A percentile compares a stretch with the other conserved stretches of the same genome.
phyloP scores from a whole-genome alignment of 2,888 invertebrate genomes.

The Prenolepis imparis region DNA sequence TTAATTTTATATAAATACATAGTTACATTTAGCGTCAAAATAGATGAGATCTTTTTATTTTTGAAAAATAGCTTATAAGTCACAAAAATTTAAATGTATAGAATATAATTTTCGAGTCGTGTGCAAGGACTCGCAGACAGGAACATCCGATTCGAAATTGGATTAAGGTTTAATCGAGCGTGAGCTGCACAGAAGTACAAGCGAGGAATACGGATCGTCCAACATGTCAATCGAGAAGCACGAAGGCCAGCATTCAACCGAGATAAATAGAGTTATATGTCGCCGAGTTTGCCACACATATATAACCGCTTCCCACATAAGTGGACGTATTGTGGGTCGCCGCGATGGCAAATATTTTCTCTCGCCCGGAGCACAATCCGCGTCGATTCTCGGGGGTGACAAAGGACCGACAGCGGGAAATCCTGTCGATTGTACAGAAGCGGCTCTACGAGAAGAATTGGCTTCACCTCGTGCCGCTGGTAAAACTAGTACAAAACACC shows the following conservation, averaged over 20 bases:
- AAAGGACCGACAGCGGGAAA: constrained; percentile 77
- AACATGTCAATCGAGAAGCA: constrained; percentile 54
- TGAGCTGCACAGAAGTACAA: constrained; percentile 44
- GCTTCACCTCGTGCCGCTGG: constrained; percentile 47
- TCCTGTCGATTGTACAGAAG: constrained; percentile 71
- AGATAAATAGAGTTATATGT: constrained; percentile 66
- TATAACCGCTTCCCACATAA: constrained; percentile 67
- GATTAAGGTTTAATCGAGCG: constrained; percentile 61
- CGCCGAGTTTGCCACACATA: constrained; percentile 38
- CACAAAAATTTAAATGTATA: background rate
- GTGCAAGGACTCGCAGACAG: background rate
- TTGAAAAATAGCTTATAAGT: background rate
- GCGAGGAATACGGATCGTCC: constrained; percentile 45
- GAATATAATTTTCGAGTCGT: background rate
- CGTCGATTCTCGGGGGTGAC: constrained; percentile 72
- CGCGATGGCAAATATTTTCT: constrained; percentile 74
- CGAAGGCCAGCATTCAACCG: constrained; percentile 55
- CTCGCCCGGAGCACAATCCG: constrained; percentile 67
- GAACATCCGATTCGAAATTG: constrained; percentile 34
- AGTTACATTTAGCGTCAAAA: background rate
- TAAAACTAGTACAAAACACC: constrained; percentile 34
- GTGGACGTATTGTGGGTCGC: constrained; percentile 64
- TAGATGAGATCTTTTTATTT: background rate
- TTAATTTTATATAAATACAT: background rate
- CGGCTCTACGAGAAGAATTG: constrained; percentile 44